Conservation (phyloP, 2,888 invertebrate species). For the Gisinianus flammeolus region DNA sequence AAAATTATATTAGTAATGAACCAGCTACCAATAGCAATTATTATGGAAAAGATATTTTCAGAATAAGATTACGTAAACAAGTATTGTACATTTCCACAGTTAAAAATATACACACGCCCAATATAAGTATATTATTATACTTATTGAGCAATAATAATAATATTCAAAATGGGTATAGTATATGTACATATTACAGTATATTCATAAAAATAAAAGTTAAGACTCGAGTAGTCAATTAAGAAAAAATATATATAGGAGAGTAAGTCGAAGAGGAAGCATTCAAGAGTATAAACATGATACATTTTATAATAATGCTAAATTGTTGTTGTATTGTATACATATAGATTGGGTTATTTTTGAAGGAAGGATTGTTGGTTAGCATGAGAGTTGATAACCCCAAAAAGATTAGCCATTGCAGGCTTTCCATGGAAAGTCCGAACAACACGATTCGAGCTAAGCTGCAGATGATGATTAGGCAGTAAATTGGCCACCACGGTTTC, state of each 20-base stretch:
- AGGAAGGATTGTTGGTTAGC: constrained; percentile 21
- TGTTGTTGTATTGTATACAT: neutral
- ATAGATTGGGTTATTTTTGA: constrained; percentile 33
- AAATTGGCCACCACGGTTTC: constrained; percentile 58
- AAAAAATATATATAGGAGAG: neutral
- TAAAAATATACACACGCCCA: too few species aligned
- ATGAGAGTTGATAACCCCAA: constrained; percentile 48
- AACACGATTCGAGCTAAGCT: constrained; percentile 56
- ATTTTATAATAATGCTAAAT: neutral
- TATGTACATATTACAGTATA: neutral
- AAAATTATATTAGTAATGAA: too few species aligned
- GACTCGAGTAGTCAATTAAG: neutral
- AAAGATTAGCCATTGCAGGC: constrained; percentile 56
- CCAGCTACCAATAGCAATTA: too few species aligned
- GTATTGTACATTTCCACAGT: too few species aligned
- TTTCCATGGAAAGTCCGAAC: constrained; percentile 59
- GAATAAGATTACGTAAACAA: too few species aligned
- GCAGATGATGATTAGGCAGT: constrained; percentile 58
- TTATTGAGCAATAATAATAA: neutral
- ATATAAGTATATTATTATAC: neutral
- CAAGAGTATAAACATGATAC: constrained; percentile 1
- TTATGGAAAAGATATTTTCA: too few species aligned
- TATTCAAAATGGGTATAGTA: neutral
- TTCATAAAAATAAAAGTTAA: neutral
- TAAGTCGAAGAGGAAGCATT: constrained; percentile 4